A percentile compares a stretch with the other conserved stretches of the same genome.
Conservation (phyloP, 2,888 invertebrate species). For the Lepidochitona cinerea region DNA sequence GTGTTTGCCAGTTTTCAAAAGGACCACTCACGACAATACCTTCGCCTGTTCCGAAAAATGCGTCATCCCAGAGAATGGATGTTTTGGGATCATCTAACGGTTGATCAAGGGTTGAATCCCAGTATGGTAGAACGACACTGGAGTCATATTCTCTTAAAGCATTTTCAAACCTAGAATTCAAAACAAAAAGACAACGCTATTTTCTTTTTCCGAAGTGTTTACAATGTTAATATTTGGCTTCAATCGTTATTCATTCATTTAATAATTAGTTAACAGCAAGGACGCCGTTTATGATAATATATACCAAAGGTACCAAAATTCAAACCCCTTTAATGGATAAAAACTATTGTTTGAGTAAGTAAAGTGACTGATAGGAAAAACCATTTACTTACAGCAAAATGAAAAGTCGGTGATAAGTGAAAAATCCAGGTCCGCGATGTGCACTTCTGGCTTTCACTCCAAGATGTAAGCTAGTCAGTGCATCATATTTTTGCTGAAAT, state of each 20-base stretch:
- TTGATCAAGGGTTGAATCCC: conserved; percentile 55
- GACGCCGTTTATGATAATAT: too few species aligned
- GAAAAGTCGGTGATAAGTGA: conserved; percentile 57
- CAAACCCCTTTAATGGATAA: too few species aligned
- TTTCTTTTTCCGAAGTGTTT: too few species aligned
- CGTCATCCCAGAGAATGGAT: conserved; percentile 49
- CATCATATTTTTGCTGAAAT: conserved; percentile 38
- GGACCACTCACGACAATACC: conserved; percentile 53
- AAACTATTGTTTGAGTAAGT: too few species aligned
- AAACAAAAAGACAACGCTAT: too few species aligned
- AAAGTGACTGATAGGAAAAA: neutral
- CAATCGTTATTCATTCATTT: too few species aligned
- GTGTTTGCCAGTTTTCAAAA: conserved; percentile 52
- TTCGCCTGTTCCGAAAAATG: conserved; percentile 47
- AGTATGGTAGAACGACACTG: conserved; percentile 53
- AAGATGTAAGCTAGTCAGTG: conserved; percentile 49
- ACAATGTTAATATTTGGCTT: too few species aligned
- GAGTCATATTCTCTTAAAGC: conserved; percentile 54
- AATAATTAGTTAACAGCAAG: too few species aligned
- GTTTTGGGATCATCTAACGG: conserved; percentile 38
- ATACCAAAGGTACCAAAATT: too few species aligned
- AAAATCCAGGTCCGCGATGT: conserved; percentile 54
- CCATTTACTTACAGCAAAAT: conserved; percentile 48
- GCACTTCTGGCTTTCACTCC: conserved; percentile 41
- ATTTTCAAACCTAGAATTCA: conserved; percentile 53